phyloP scores from a whole-genome alignment of 2,888 invertebrate genomes.

The Rotaria sp. region DNA sequence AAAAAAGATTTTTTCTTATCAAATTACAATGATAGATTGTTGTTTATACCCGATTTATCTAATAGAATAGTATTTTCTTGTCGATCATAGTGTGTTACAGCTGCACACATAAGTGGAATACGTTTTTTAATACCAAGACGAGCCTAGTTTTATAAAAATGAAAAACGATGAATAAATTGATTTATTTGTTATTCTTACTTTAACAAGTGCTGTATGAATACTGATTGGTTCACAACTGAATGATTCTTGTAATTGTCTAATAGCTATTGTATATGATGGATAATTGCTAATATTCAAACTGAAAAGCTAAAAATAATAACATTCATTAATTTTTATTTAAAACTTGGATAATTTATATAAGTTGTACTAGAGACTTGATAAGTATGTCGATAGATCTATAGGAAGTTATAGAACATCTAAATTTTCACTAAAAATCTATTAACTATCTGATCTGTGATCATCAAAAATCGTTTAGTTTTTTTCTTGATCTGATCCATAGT shows the following conservation, averaged over 20 bases:
- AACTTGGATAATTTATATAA: not conserved
- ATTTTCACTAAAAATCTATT: no score
- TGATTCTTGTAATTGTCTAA: not conserved
- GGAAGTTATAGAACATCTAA: no score
- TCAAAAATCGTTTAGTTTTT: no score
- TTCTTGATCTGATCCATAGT: no score
- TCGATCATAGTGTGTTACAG: constrained; percentile 12
- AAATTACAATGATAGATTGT: not conserved
- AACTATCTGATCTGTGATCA: no score
- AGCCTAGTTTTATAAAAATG: not conserved
- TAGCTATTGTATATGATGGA: not conserved
- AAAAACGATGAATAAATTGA: not conserved
- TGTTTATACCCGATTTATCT: not conserved
- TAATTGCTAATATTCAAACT: constrained; percentile 5
- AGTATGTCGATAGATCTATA: no score
- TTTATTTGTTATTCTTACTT: not conserved
- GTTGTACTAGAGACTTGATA: no score
- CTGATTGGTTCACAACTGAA: not conserved
- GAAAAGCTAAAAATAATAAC: not conserved
- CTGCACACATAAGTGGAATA: constrained; percentile 3
- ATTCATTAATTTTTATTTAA: not conserved
- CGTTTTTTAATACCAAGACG: constrained; percentile 24
- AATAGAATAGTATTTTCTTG: constrained; percentile 20
- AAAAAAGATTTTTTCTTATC: not conserved
- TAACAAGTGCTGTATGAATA: not conserved